Evolutionary conservation across 1,140 invertebrate genomes (phyloP).

Genomic region (Tetramorium simillimum): DNA sequence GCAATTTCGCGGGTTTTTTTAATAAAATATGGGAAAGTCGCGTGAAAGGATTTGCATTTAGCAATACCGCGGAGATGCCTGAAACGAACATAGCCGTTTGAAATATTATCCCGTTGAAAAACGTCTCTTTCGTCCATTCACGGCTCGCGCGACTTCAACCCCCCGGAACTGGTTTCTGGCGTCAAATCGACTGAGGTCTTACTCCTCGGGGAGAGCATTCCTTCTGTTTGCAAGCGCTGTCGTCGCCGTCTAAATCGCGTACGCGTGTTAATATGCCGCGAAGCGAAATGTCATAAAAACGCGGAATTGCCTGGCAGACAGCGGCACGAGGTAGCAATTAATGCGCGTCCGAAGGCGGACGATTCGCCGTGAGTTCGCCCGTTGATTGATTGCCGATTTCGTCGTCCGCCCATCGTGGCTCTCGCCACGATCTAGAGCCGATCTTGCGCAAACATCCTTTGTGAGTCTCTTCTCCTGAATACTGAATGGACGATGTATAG

Average conservation of each 20-base stretch:
- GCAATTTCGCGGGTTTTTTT: constrained; percentile 9
- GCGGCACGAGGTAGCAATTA: constrained; percentile 60
- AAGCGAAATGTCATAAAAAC: constrained; percentile 73
- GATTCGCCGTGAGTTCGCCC: constrained; percentile 34
- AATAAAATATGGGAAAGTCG: not conserved
- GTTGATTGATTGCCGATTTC: constrained; percentile 58
- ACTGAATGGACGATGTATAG: not conserved
- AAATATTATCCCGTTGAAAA: constrained; percentile 11
- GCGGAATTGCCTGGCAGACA: constrained; percentile 62
- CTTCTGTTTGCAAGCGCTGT: constrained; percentile 22
- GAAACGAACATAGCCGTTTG: not conserved
- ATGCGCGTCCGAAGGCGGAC: constrained; percentile 38
- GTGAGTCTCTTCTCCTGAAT: not conserved
- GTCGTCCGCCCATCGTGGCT: not conserved
- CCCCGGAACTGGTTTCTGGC: constrained; percentile 44
- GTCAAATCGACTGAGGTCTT: not conserved
- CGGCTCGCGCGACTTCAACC: not conserved
- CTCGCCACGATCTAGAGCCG: not conserved
- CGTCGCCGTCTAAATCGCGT: not conserved
- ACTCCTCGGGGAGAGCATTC: not conserved
- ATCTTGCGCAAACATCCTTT: constrained; percentile 38
- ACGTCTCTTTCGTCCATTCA: not conserved
- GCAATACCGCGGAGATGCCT: not conserved
- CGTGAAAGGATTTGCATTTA: constrained; percentile 29
- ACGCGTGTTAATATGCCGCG: not conserved